A percentile compares a stretch with the other conserved stretches of the same genome.
These are phyloP conservation scores for Lithophane leautieri DNA, from an alignment of 2,888 invertebrate genomes.

Conservation along the genomic window DNA sequence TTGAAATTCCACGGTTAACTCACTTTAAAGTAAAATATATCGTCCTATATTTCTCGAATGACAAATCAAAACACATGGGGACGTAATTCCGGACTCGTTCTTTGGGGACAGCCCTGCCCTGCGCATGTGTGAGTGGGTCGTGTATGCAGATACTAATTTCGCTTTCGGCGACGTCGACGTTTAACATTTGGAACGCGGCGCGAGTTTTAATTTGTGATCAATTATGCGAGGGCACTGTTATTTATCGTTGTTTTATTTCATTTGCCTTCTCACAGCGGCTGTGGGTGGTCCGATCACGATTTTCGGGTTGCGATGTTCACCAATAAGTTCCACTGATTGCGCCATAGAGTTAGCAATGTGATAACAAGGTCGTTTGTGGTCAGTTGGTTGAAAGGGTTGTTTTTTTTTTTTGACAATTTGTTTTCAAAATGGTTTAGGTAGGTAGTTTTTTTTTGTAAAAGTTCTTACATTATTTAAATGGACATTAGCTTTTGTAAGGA, in stretches of 20 bases:
- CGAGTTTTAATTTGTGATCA: slow-evolving; percentile 91
- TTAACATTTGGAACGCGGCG: slow-evolving; percentile 88
- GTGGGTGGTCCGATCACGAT: slow-evolving; percentile 90
- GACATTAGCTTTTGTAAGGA: slow-evolving; percentile 11
- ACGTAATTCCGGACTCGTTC: slow-evolving; percentile 43
- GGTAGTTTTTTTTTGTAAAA: background rate
- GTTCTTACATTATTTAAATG: slow-evolving; percentile 12
- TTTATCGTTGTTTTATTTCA: slow-evolving; percentile 90
- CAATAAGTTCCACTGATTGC: slow-evolving; percentile 88
- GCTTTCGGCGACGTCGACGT: slow-evolving; percentile 87
- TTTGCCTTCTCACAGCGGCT: slow-evolving; percentile 87
- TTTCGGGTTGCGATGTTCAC: slow-evolving; percentile 84
- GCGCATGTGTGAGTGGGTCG: slow-evolving; percentile 70
- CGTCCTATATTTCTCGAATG: slow-evolving; percentile 53
- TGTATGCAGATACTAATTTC: slow-evolving; percentile 83
- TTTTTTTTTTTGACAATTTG: background rate
- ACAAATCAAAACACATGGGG: slow-evolving; percentile 43
- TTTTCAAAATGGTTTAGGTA: background rate
- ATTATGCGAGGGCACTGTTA: slow-evolving; percentile 90
- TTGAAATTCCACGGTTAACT: slow-evolving; percentile 33
- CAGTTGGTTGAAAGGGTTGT: background rate
- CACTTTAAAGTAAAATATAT: slow-evolving; percentile 16
- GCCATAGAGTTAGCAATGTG: slow-evolving; percentile 80
- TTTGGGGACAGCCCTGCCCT: slow-evolving; percentile 66
- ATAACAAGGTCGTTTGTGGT: slow-evolving; percentile 51